Base-by-base conservation (phyloP, 2,797 vertebrate genomes). In the Pangasius macronema region DNA sequence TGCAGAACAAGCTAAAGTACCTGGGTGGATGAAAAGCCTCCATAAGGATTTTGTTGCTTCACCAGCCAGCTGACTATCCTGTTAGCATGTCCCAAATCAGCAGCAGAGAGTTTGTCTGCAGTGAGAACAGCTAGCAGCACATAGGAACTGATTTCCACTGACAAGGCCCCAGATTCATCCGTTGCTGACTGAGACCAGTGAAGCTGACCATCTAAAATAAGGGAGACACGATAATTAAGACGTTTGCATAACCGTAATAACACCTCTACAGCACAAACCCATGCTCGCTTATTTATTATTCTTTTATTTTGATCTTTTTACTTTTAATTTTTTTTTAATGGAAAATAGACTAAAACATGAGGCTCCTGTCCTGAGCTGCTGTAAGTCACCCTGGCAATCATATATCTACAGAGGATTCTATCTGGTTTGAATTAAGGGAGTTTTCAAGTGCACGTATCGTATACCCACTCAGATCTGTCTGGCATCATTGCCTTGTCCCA, bases 1-100 rank as follows among this genome's bases (percentile, higher is more conserved):
- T 97, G 79, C 97, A 98, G n/a, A 94, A 95, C 93, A 97, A 97
- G 55, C 96, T 76, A 76, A 49, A 46, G 24, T 82, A 82, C 80
- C 80, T 82, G 80, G 0, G 80, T 82, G 27, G 80, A 82, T 1
- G 39, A 82, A 82, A 82, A 82, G 39, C 80, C 97, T 1, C 97
- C 97, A 0, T 95, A 95, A 0, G 93, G 84, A 87, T 42, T 42
- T 7, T 42, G 42, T 0, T 42, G 42, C 42, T 42, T 42, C 42
- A 42, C 42, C 42, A 42, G 42, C 42, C 42, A 42, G 39, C 39
- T 42, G 39, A 42, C 39, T 42, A 42, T 42, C 39, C 39, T 42
- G 6, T 42, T 42, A 42, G 42, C 42, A 42, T 42, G 7, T 42
- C 42, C 42, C 42, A 42, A 42, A 42, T 97, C 96, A 84, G 94